Evolutionary conservation across 2,113 vertebrate species (phyloP), one percentile per base, ranked within the genome.

Genomic region (Myxocyprinus asiaticus): DNA sequence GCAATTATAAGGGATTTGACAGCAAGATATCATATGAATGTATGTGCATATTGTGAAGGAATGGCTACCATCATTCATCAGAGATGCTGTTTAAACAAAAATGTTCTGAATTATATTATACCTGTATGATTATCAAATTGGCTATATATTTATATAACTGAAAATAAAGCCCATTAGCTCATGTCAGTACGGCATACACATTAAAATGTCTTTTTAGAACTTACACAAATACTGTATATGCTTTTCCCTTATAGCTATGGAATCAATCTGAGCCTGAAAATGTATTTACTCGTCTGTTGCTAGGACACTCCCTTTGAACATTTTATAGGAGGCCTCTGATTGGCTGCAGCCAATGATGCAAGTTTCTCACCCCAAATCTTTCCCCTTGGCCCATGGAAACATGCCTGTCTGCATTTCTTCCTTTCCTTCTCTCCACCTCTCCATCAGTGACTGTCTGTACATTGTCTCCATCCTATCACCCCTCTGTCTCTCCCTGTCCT

Each of bases 281-380:
- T 89, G 88, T 91, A 92, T 93, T 91, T 91, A 92, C 89, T 90
- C 81, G 68, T 86, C 92, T 94, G 93, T 94, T 94, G 93, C 93
- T 94, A 94, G 92, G 93, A 93, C 92, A 94, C 93, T 92, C 93
- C 92, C 91, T 94, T 93, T 92, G 91, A 92, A 92, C 88, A 90
- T 93, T 91, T 87, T 84, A 86, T 89, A 80, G 15, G 61, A 87
- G 87, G 78, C 74, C 72, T 90, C 69, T 83, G 84, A 94, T 94
- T 94, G 93, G 93, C 83, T 80, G 50, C 72, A 79, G 10, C 61
- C n/a, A 83, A 90, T 93, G 92, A 93, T 94, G 93, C 90, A 90
- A 91, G 86, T 89, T 86, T 92, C 88, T 92, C 89, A 89, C 87
- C 89, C 91, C 88, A 88, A 90, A 92, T 93, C 92, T 90, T 90